Conservation (phyloP, 2,888 invertebrate species). For the Temnothorax rugatulus region DNA sequence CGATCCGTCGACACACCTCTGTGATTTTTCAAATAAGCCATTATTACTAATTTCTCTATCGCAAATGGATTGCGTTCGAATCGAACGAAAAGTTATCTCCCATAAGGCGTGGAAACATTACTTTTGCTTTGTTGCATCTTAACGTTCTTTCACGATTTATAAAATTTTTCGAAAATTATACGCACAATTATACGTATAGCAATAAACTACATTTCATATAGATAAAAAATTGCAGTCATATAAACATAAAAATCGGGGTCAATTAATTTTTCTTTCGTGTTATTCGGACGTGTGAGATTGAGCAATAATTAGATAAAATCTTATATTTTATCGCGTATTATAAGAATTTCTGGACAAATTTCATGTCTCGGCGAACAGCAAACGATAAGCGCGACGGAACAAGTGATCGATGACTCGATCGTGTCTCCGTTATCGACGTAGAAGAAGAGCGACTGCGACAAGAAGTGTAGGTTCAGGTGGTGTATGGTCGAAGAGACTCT, state of each 20-base stretch:
- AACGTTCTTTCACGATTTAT: not conserved
- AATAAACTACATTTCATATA: not conserved
- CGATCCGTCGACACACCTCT: constrained; percentile 31
- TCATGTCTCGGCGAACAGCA: not conserved
- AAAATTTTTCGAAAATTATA: not conserved
- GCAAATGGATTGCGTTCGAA: not conserved
- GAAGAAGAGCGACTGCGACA: not conserved
- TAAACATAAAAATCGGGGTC: not conserved
- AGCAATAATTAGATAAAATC: not conserved
- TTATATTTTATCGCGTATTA: not conserved
- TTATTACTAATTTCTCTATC: constrained; percentile 20
- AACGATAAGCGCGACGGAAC: not conserved
- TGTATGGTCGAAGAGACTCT: not conserved
- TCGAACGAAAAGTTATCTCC: not conserved
- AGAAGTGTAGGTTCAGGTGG: constrained; percentile 67
- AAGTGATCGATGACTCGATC: constrained; percentile 7
- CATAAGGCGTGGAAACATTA: not conserved
- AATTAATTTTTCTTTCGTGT: not conserved
- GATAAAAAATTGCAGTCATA: not conserved
- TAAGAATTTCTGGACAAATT: constrained; percentile 12
- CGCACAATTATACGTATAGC: not conserved
- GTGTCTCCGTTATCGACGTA: not conserved
- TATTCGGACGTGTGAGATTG: not conserved
- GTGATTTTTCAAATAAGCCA: constrained; percentile 37
- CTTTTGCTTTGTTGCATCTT: not conserved